These are phyloP conservation scores for Eolophus roseicapilla DNA, from an alignment of 2,113 vertebrate species.

Conservation along the genomic window DNA sequence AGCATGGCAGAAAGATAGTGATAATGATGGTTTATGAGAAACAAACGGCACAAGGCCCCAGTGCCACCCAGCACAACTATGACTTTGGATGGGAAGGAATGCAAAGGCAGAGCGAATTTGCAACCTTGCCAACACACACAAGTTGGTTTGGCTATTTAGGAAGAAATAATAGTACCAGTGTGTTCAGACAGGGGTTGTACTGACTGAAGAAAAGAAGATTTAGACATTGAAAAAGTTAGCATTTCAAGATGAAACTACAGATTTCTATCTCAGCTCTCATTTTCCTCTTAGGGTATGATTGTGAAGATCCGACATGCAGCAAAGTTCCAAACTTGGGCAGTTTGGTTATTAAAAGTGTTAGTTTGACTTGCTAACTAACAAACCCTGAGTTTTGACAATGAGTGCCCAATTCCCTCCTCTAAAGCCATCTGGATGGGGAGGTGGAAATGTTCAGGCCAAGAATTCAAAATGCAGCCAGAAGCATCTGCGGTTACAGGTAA, in stretches of 20 bases:
- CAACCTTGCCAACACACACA: background rate
- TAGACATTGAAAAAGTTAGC: background rate
- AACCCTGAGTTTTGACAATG: background rate
- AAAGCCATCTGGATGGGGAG: background rate
- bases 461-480: background rate
- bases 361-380: background rate
- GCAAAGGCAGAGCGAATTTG: background rate
- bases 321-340: background rate
- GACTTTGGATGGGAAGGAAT: background rate
- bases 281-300: accelerated
- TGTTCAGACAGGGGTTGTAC: background rate
- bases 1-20: background rate
- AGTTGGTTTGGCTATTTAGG: background rate
- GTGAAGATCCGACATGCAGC: background rate
- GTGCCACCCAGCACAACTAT: background rate
- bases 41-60: background rate
- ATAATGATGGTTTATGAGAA: background rate
- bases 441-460: background rate
- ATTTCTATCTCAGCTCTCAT: background rate
- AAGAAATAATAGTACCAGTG: background rate
- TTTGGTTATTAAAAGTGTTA: background rate
- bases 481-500: background rate
- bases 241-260: background rate
- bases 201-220: background rate
- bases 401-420: background rate